Base-by-base conservation (phyloP, 2,113 vertebrate species). In the Antechinus stuartii region DNA sequence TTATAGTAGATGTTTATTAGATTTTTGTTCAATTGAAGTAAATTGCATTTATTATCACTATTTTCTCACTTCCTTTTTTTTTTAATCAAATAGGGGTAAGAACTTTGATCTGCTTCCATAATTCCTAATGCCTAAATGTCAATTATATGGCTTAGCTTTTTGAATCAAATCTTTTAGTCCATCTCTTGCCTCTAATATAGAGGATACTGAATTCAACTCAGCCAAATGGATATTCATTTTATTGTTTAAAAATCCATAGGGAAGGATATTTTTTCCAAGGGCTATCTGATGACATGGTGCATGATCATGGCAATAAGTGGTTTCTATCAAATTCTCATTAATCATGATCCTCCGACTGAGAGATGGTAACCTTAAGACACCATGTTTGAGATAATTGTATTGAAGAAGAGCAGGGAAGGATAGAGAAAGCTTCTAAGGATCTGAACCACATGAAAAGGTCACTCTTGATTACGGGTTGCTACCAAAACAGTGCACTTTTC, bases 301-400 rank as follows among this genome's bases (percentile, higher is more conserved):
- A 54, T 8, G 46, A 35, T 53, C 84, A 47, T 68, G 55, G 35
- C 0, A 12, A 26, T 7, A 54, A 93, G 52, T 16, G 25, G 25
- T 94, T 76, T 25, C 23, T 0, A 25, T 23, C 10, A 25, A 42
- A 25, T 14, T n/a, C 96, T 90, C 91, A 91, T 93, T 53, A 89
- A 90, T 52, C 46, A 46, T 0, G 16, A n/a, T 23, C 61, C n/a
- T 90, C 19, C 50, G 35, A 90, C 25, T 91, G 90, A 94, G 91
- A 93, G 91, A 14, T 89, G 50, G 91, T 91, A 50, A 47, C 19
- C 12, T 23, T 26, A 50, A 68, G 2, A 92, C 16, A 68, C 8
- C 56, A 54, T 92, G 52, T 76, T 56, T 95, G 27, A 96, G 93
- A 76, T 27, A 57, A 56, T 14, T 61, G 93, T 89, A 56, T 95